Evolutionary conservation across 2,888 invertebrate genomes (phyloP), one percentile per base, ranked within the genome.

Genomic region (Spatulosminthurus flaviceps): DNA sequence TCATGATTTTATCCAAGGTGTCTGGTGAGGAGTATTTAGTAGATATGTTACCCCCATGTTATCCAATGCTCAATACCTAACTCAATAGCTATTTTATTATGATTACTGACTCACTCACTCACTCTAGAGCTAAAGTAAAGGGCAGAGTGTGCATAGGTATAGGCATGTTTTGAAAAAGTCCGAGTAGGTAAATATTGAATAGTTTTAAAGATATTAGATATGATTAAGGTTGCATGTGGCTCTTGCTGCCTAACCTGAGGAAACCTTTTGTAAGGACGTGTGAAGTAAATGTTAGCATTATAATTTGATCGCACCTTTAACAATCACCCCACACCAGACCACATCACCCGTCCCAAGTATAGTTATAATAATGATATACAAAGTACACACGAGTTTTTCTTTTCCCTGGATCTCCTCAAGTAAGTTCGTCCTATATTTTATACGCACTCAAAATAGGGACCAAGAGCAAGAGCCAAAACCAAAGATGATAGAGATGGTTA

Each of bases 261-360:
- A 24, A 26, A 61, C 60, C 61, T 78, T 43, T 78, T 78, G 71
- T 78, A 28, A 22, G 43, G 61, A 77, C 77, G 77, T 77, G 77
- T 77, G 77, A 77, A 77, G 64, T 77, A 69, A 21, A 77, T 67
- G 67, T 42, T 26, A 28, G 75, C 29, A 61, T 75, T 29, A 75
- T 75, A 75, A 75, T 75, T 75, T 75, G 29, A 75, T 75, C 77
- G 77, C 77, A 77, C 77, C 77, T 77, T 77, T 41, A 70, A 70
- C 29, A 29, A 70, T n/a, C 34, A 41, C 22, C 70, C 70, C 70
- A 28, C 67, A 28, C 28, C 64, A 64, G 19, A 64, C 64, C 13
- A 11, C 1, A 9, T 13, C 69, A 11, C n/a, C 28, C 4, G 29
- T 29, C 69, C 11, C 5, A 2, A 34, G n/a, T 51, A 51, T 51